Evolutionary conservation across 2,113 vertebrate species (phyloP).

Genomic region (Notarius lentiginosus): DNA sequence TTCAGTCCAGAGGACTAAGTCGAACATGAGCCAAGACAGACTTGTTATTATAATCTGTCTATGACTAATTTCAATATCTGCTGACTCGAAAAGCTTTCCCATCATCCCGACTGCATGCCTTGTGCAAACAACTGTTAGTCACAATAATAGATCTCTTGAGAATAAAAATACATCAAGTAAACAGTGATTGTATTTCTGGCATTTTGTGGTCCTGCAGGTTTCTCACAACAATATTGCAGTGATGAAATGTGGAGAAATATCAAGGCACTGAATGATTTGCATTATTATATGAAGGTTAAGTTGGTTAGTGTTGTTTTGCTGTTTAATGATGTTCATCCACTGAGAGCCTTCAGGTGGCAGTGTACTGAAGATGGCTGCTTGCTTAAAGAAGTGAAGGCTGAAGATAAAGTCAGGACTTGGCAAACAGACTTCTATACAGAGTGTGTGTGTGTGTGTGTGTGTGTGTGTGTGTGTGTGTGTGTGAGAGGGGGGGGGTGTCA

Average conservation of each 20-base stretch:
- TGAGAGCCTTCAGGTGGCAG: constrained; percentile 59
- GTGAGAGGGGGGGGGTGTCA: neutral
- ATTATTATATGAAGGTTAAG: constrained; percentile 55
- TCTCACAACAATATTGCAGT: constrained; percentile 43
- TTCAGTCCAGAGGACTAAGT: constrained; percentile 17
- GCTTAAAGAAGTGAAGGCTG: constrained; percentile 31
- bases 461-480: neutral
- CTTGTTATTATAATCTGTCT: neutral
- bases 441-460: too few species aligned
- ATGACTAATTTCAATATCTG: neutral
- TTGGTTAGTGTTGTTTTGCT: constrained; percentile 10
- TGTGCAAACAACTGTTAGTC: constrained; percentile 20
- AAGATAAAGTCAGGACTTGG: constrained; percentile 60
- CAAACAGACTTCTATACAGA: constrained; percentile 40
- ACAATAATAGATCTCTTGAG: constrained; percentile 24
- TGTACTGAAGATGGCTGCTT: constrained; percentile 56
- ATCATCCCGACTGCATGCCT: constrained; percentile 19
- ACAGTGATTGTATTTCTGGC: constrained; percentile 24
- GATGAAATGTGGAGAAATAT: constrained; percentile 51
- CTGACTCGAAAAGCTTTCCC: constrained; percentile 6
- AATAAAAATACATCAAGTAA: constrained; percentile 41
- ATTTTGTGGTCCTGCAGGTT: constrained; percentile 25
- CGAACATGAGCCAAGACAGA: constrained; percentile 7
- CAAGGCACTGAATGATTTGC: constrained; percentile 70
- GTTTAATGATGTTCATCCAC: constrained; percentile 34